A percentile compares a stretch with the other conserved stretches of the same genome.
Evolutionary conservation across 2,113 vertebrate genomes (phyloP).

Genomic region (Meriones unguiculatus): DNA sequence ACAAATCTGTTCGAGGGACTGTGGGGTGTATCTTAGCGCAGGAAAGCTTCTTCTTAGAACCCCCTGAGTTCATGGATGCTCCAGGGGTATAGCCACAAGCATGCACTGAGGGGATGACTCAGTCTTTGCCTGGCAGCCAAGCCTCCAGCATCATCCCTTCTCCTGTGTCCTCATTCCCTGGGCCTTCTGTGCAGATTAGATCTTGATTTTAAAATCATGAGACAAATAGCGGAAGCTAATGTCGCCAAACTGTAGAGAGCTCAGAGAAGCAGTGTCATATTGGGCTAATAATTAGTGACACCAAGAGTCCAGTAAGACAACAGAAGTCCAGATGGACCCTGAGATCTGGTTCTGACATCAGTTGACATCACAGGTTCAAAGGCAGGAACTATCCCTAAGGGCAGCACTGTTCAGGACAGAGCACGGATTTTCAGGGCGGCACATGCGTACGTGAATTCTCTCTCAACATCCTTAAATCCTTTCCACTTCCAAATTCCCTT

Average conservation of each 20-base stretch:
- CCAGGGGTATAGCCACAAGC: neutral
- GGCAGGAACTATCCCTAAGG: neutral
- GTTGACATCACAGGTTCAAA: neutral
- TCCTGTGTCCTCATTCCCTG: neutral
- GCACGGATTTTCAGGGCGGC: neutral
- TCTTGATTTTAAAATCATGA: conserved; percentile 28
- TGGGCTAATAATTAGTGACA: neutral
- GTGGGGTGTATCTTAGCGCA: neutral
- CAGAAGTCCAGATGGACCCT: neutral
- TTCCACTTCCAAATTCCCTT: neutral
- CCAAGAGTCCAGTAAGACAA: neutral
- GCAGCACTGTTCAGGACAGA: neutral
- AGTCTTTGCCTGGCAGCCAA: neutral
- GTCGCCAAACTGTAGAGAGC: neutral
- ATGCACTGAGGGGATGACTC: neutral
- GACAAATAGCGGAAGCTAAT: neutral
- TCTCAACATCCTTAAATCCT: neutral
- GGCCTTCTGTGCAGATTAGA: neutral
- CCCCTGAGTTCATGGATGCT: neutral
- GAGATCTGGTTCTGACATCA: neutral
- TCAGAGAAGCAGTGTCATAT: neutral
- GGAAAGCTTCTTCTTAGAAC: too few species aligned
- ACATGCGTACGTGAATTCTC: neutral
- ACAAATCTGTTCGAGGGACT: neutral
- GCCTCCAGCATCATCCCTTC: neutral